Conservation (phyloP, 2,113 vertebrate genomes). For the Elgaria multicarinata region DNA sequence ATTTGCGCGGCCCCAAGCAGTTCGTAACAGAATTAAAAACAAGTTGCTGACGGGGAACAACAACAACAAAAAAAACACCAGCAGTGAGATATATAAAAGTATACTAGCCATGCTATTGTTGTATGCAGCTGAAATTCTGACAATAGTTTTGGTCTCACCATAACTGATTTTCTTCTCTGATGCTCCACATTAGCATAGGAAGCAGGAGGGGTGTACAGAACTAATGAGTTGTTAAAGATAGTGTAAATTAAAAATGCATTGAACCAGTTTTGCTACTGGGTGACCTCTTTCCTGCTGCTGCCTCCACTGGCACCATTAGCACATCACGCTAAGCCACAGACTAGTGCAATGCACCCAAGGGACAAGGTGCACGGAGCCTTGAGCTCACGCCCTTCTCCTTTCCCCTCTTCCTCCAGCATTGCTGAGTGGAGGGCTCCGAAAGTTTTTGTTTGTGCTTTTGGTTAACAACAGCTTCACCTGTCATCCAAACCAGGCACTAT, state of each 20-base stretch:
- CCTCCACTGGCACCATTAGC: background rate
- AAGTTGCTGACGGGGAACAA: constrained; percentile 88
- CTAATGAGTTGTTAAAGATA: background rate
- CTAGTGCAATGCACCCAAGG: background rate
- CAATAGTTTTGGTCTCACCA: background rate
- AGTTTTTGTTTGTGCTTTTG: background rate
- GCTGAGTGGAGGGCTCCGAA: background rate
- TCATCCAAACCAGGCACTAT: background rate
- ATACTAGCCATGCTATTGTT: constrained; percentile 67
- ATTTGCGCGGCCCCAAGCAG: constrained; percentile 97
- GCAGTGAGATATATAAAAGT: constrained; percentile 73
- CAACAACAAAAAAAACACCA: constrained; percentile 69
- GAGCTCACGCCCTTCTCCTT: background rate
- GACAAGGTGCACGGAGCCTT: background rate
- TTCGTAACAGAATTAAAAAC: constrained; percentile 99
- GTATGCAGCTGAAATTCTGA: constrained; percentile 61
- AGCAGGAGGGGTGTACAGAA: background rate
- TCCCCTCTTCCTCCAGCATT: background rate
- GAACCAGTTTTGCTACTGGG: background rate
- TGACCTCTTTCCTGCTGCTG: background rate
- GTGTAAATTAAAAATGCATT: background rate
- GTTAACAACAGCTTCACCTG: background rate
- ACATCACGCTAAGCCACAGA: background rate
- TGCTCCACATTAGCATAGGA: background rate
- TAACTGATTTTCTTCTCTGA: background rate